These are phyloP conservation scores for Pogona vitticeps DNA, from an alignment of 2,113 vertebrate species.

Conservation along the genomic window DNA sequence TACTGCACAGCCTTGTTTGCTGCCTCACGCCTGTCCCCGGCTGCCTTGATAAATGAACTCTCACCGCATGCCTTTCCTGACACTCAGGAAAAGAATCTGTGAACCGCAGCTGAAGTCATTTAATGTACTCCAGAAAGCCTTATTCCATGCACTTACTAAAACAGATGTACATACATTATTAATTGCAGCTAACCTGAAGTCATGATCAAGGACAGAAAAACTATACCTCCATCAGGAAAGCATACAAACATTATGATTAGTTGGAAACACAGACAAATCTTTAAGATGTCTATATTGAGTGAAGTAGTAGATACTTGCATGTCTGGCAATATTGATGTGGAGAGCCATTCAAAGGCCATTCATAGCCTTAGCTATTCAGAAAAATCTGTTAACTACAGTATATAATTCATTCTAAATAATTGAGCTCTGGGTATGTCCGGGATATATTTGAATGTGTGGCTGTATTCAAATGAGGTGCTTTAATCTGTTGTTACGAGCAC, in stretches of 20 bases:
- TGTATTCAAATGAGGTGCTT: neutral
- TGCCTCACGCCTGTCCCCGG: conserved; percentile 49
- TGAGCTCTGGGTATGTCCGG: neutral
- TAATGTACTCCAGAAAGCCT: conserved; percentile 55
- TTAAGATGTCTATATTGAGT: conserved; percentile 61
- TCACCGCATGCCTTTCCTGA: conserved; percentile 62
- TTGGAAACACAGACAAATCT: conserved; percentile 64
- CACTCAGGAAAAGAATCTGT: conserved; percentile 42
- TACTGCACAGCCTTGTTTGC: conserved; percentile 31
- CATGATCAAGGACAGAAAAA: conserved; percentile 61
- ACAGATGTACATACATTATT: conserved; percentile 75
- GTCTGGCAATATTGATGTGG: conserved; percentile 45
- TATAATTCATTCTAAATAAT: neutral
- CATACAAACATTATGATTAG: conserved; percentile 66
- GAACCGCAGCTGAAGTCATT: conserved; percentile 65
- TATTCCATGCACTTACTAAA: conserved; percentile 39
- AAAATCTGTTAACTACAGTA: conserved; percentile 17
- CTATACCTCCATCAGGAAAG: conserved; percentile 66
- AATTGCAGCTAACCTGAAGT: conserved; percentile 70
- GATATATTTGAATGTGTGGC: neutral
- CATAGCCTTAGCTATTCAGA: conserved; percentile 10
- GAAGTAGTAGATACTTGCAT: conserved; percentile 56
- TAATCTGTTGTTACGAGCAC: neutral
- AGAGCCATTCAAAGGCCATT: conserved; percentile 45
- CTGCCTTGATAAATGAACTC: conserved; percentile 67